Evolutionary conservation across 2,888 invertebrate genomes (phyloP).

Genomic region (Sicus ferrugineus): DNA sequence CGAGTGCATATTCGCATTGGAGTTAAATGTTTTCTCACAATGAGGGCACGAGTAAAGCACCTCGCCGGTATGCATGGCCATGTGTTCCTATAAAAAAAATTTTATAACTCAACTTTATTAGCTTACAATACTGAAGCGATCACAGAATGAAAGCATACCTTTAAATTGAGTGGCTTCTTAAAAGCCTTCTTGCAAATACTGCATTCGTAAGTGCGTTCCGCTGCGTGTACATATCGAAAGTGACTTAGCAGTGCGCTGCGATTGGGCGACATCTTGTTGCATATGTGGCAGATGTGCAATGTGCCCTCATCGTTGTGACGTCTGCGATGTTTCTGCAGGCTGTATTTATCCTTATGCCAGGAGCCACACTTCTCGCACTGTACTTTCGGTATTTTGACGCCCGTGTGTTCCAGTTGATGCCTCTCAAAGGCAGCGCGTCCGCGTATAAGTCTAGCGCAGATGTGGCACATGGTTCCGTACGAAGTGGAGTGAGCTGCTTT

Average conservation of each 20-base stretch:
- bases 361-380: slow-evolving; percentile 61
- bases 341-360: slow-evolving; percentile 61
- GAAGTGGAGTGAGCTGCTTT: slow-evolving; percentile 39
- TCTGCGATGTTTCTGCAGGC: slow-evolving; percentile 59
- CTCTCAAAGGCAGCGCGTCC: slow-evolving; percentile 59
- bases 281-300: slow-evolving; percentile 56
- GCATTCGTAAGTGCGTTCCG: slow-evolving; percentile 56
- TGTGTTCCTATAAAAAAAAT: slow-evolving; percentile 54
- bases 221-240: slow-evolving; percentile 59
- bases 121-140: background rate
- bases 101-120: too few relatives aligned
- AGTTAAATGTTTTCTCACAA: slow-evolving; percentile 63
- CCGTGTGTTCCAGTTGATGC: slow-evolving; percentile 58
- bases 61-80: slow-evolving; percentile 62
- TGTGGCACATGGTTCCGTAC: slow-evolving; percentile 60
- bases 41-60: slow-evolving; percentile 62
- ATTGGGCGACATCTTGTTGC: slow-evolving; percentile 60
- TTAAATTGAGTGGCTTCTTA: slow-evolving; percentile 57
- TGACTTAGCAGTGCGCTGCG: slow-evolving; percentile 61
- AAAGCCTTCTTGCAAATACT: slow-evolving; percentile 61
- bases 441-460: slow-evolving; percentile 61
- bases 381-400: slow-evolving; percentile 56
- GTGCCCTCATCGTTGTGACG: slow-evolving; percentile 56
- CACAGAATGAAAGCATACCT: slow-evolving; percentile 41
- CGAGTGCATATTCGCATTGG: slow-evolving; percentile 63